Evolutionary conservation across 2,797 vertebrate genomes (phyloP), one percentile per base, ranked within the genome.

Genomic region (Betta splendens): DNA sequence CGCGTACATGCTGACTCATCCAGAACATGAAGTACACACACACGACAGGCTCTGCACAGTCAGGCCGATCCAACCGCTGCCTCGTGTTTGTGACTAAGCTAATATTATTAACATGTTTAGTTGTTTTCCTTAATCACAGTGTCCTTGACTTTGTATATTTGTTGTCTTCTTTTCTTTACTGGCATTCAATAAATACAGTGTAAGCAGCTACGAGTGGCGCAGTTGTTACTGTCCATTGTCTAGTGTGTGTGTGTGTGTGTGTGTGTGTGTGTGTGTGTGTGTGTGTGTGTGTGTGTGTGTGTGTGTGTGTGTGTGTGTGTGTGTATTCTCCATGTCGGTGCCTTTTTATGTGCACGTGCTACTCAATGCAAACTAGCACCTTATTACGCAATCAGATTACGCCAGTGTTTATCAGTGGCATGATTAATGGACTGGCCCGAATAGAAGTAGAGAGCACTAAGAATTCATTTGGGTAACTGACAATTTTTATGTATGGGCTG

Each of bases 401-500:
- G 54, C 62, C 74, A 35, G 35, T 80, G 76, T 88, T 88, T 86
- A 86, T 82, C 86, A 82, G 73, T 42, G 58, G 57, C 58, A 59
- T 87, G 86, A 90, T 85, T 79, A 87, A 89, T 87, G 80, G 80
- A 77, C 42, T 36, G 37, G 50, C 54, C 64, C 16, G 32, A 75
- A 74, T 61, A 60, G 67, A 87, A 76, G 80, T 77, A 81, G 59
- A 63, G 78, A 70, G 65, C 81, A 75, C 79, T 85, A 75, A 84
- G 79, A 73, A 86, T 88, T 88, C 53, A 87, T 88, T 88, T 85
- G 72, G 75, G 69, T 68, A 75, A 38, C 76, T 85, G 84, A 86
- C 82, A 71, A 55, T 77, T 79, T 81, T 82, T 86, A 88, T 85
- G 67, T 80, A 79, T 66, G 17, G 74, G 52, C 62, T 77, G 73